These are phyloP conservation scores for Alexandromys fortis DNA, from an alignment of 2,113 vertebrate genomes.

Conservation along the genomic window DNA sequence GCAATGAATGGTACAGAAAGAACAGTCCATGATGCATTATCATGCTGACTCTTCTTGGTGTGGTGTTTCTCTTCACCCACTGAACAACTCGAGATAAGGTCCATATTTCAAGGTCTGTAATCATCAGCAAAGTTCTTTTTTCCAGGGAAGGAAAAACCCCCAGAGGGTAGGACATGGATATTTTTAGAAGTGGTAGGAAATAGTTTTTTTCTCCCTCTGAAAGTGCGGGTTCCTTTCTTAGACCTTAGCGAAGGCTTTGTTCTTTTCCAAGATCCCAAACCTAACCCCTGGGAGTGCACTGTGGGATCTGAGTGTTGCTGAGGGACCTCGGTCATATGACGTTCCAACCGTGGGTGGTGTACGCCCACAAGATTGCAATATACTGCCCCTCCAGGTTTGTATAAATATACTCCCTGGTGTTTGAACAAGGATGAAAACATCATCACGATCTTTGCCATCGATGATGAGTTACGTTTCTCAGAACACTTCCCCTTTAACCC, in stretches of 20 bases:
- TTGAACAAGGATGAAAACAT: too few relatives aligned
- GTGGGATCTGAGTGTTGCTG: rapidly evolving
- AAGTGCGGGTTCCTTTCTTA: neutral
- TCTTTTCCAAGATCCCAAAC: neutral
- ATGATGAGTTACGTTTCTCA: neutral
- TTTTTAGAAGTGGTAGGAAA: too few relatives aligned
- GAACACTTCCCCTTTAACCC: neutral
- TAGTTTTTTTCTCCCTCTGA: neutral
- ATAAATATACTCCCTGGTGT: neutral
- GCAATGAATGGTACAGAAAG: too few relatives aligned
- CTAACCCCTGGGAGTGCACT: neutral
- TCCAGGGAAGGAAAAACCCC: neutral
- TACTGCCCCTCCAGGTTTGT: neutral
- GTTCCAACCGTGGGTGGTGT: rapidly evolving
- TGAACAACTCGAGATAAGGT: neutral
- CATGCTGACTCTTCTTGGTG: neutral
- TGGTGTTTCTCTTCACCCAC: neutral
- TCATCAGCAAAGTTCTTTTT: neutral
- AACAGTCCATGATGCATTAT: neutral
- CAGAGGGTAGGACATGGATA: neutral
- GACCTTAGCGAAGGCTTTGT: neutral
- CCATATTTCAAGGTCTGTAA: neutral
- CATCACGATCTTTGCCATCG: neutral
- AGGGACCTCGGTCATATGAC: neutral
- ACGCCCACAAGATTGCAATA: neutral